Base-by-base conservation (phyloP, 2,888 invertebrate genomes). In the Heliconius ethilla region DNA sequence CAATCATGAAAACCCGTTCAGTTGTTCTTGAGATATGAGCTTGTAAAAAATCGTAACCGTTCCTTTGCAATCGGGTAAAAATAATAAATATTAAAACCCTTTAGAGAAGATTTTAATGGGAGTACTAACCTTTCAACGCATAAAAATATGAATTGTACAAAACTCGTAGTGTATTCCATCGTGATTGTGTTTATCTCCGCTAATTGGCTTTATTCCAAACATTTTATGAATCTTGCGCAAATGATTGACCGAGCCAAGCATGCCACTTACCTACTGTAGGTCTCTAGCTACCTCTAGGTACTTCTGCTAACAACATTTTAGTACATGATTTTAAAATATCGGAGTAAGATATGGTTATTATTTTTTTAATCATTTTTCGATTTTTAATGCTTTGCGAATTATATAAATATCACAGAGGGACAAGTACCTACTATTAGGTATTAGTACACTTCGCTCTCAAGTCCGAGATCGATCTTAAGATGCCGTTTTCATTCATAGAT, bases 171-270 rank as follows among this genome's bases (percentile, higher is more conserved):
- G 29, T n/a, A 29, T 70, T 55, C 22, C 51, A 55, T 55, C 55
- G 27, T 66, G 72, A 72, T 55, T 72, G 29, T 72, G 72, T 72
- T 72, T 72, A 72, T 80, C 78, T 82, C 82, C 75, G 79, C 83
- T 81, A 78, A 80, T 84, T 85, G 86, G 86, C 85, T 65, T 75
- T 27, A 75, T 74, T 83, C 85, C 86, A 86, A 83, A 37, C 75
- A 77, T 79, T 78, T 82, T 81, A 81, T 77, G 78, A 82, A 79
- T 81, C 79, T 83, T 82, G 81, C 82, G 82, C 79, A 82, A 82
- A 80, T 81, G 77, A 76, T 67, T 70, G 37, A 66, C 76, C 75
- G 77, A 77, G 80, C 81, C 82, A 82, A 82, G 55, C 78, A 70
- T 70, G 79, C 74, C 73, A 75, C 75, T 67, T 72, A 74, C 29